Evolutionary conservation across 2,113 vertebrate species (phyloP).

Genomic region (Pardalotus punctatus): DNA sequence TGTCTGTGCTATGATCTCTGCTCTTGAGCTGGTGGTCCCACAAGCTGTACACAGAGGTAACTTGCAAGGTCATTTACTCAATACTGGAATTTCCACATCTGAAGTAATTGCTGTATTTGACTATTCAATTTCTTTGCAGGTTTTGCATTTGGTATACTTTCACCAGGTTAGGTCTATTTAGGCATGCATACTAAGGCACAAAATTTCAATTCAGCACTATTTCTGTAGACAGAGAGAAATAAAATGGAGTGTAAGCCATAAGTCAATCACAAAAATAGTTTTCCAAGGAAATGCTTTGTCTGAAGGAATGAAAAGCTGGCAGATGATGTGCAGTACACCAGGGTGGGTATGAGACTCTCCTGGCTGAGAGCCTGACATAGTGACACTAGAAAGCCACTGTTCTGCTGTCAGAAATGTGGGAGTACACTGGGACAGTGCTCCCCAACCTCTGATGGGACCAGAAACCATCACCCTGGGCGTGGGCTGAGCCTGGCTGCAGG

Average conservation of each 20-base stretch:
- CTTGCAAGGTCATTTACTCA: not conserved
- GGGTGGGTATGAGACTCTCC: not conserved
- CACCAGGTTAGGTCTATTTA: not conserved
- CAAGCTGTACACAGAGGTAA: not conserved
- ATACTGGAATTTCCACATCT: not conserved
- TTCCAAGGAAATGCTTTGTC: not conserved
- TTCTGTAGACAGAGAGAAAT: not conserved
- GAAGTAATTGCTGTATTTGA: not conserved
- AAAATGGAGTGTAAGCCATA: not conserved
- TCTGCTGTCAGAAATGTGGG: not conserved
- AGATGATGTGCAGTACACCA: not conserved
- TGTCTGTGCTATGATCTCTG: not conserved
- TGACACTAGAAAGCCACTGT: not conserved
- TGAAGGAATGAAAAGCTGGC: not conserved
- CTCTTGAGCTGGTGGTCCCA: not conserved
- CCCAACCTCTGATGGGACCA: fast-evolving
- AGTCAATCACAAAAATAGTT: not conserved
- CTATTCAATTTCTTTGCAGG: not conserved
- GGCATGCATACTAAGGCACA: not conserved
- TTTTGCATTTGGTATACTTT: not conserved
- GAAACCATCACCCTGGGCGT: not conserved
- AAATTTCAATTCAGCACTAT: not conserved
- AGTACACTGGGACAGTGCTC: fast-evolving
- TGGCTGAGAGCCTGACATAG: not conserved
- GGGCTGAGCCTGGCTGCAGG: not conserved